These are phyloP conservation scores for Stramonita haemastoma DNA, from an alignment of 2,888 invertebrate genomes.

Conservation along the genomic window DNA sequence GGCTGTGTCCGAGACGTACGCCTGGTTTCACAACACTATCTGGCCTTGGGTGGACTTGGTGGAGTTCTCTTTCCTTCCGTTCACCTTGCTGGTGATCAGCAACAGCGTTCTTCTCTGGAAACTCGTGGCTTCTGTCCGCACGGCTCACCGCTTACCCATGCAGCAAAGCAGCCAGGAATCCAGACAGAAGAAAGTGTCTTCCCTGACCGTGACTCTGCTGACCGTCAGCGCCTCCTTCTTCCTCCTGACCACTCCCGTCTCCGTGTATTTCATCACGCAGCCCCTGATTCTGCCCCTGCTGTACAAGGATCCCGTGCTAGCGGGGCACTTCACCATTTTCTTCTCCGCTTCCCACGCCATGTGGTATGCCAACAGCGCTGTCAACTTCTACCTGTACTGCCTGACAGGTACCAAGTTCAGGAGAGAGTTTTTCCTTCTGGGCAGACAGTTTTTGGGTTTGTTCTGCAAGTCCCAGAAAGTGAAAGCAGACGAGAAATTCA, in stretches of 20 bases:
- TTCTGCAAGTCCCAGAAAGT: too few species aligned
- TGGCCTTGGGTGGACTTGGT: neutral
- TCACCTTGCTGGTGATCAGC: neutral
- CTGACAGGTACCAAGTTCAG: too few species aligned
- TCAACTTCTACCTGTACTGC: too few species aligned
- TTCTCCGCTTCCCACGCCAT: too few species aligned
- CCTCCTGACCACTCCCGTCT: neutral
- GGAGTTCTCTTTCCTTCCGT: neutral
- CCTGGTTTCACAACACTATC: neutral
- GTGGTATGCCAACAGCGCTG: too few species aligned
- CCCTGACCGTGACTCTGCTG: neutral
- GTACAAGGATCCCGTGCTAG: too few species aligned
- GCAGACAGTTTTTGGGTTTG: too few species aligned
- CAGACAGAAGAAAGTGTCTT: neutral
- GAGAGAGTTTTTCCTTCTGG: too few species aligned
- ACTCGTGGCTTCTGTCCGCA: neutral
- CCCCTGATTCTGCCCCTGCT: neutral
- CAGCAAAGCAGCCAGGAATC: neutral
- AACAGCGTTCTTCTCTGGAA: slow-evolving; percentile 11
- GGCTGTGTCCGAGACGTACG: neutral
- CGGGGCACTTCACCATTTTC: too few species aligned
- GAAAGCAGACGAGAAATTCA: too few species aligned
- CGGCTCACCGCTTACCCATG: neutral
- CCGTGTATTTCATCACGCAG: neutral
- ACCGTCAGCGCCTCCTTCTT: neutral